Percentiles rank a stretch among this genome's conserved stretches.
These are phyloP conservation scores for Triplophysa dalaica DNA, from an alignment of 2,113 vertebrate genomes.

Conservation along the genomic window DNA sequence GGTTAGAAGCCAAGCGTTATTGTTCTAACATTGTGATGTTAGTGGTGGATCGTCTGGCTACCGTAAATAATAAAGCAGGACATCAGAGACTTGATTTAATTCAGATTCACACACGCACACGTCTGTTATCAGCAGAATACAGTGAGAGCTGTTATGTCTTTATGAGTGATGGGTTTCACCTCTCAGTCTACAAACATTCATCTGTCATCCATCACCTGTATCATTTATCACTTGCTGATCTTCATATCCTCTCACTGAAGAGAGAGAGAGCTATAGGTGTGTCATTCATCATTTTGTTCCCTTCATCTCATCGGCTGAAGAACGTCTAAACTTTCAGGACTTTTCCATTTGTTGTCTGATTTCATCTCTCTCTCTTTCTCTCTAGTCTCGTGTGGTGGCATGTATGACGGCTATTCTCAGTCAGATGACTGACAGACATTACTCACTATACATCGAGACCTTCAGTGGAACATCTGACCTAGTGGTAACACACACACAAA, in stretches of 20 bases:
- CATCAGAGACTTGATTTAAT: background rate
- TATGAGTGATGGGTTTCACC: slow-evolving; percentile 56
- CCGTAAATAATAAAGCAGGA: background rate
- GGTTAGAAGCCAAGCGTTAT: background rate
- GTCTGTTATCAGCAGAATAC: slow-evolving; percentile 18
- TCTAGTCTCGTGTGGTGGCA: slow-evolving; percentile 91
- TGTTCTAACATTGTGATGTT: background rate
- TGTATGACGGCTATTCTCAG: slow-evolving; percentile 96
- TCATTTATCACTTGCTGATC: slow-evolving; percentile 41
- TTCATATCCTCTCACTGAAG: background rate
- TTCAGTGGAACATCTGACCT: slow-evolving; percentile 85
- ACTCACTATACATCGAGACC: slow-evolving; percentile 89
- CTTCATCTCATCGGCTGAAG: slow-evolving; percentile 12
- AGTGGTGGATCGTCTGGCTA: too few species aligned
- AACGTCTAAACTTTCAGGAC: slow-evolving; percentile 32
- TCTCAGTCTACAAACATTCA: slow-evolving; percentile 64
- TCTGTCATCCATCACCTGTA: slow-evolving; percentile 55
- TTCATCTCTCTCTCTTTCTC: slow-evolving; percentile 31
- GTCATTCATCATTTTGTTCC: slow-evolving; percentile 31
- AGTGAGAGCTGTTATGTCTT: slow-evolving; percentile 24
- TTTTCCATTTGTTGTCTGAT: slow-evolving; percentile 25
- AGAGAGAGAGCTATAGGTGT: background rate
- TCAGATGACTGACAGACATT: slow-evolving; percentile 93
- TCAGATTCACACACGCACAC: slow-evolving; percentile 15
- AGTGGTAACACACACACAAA: slow-evolving; percentile 79